Conservation (phyloP, 1,140 invertebrate genomes). For the Aethina tumida region DNA sequence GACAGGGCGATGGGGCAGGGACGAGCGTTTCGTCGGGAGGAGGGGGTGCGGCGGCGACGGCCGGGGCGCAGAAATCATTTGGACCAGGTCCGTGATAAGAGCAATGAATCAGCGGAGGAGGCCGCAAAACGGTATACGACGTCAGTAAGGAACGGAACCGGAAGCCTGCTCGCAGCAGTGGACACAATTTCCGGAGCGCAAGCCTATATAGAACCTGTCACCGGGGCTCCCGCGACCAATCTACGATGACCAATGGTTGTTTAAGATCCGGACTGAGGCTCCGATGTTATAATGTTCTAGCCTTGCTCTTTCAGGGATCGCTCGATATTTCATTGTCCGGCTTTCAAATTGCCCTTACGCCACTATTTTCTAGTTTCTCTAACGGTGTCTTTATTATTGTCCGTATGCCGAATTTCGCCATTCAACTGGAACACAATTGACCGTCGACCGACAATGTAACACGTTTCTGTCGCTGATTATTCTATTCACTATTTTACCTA, state of each 20-base stretch:
- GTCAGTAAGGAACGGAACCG: slow-evolving; percentile 17
- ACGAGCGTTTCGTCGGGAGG: too few species aligned
- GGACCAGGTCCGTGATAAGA: slow-evolving; percentile 6
- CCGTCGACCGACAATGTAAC: too few species aligned
- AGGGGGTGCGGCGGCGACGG: background rate
- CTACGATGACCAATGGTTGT: slow-evolving; percentile 30
- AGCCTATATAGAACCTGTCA: slow-evolving; percentile 25
- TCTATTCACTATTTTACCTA: too few species aligned
- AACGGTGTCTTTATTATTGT: too few species aligned
- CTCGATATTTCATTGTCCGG: slow-evolving; percentile 2
- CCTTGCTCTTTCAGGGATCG: background rate
- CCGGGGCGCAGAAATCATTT: slow-evolving; percentile 2
- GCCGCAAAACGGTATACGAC: background rate
- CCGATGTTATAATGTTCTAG: slow-evolving; percentile 6
- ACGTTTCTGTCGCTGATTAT: too few species aligned
- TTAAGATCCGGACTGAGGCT: slow-evolving; percentile 24
- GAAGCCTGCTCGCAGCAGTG: slow-evolving; percentile 23
- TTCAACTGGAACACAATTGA: too few species aligned
- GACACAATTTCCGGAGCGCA: slow-evolving; percentile 29
- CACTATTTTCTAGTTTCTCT: too few species aligned
- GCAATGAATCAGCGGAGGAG: slow-evolving; percentile 11
- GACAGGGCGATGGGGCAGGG: too few species aligned
- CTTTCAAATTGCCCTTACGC: too few species aligned
- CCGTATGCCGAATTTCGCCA: too few species aligned
- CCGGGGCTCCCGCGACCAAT: slow-evolving; percentile 22